These are phyloP conservation scores for Microctenopoma lineatum DNA, from an alignment of 2,797 vertebrate species.

Conservation along the genomic window DNA sequence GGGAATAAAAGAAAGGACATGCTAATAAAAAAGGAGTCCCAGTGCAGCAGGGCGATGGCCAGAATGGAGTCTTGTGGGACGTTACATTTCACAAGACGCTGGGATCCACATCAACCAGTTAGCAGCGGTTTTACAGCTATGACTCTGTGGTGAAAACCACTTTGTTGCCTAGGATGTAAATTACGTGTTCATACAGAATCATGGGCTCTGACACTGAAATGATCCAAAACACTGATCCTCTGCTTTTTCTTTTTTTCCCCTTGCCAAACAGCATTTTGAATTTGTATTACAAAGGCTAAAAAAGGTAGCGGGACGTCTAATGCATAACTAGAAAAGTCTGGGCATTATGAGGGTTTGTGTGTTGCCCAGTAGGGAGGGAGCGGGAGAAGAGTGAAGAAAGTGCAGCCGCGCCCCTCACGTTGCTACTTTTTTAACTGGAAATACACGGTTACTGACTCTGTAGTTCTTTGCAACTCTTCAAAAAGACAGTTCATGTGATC, in stretches of 20 bases:
- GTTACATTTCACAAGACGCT: conserved; percentile 74
- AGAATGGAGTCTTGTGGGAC: conserved; percentile 64
- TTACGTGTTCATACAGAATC: conserved; percentile 76
- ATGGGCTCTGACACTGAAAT: conserved; percentile 60
- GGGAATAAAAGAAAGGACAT: conserved; percentile 43
- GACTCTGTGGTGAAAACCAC: conserved; percentile 80
- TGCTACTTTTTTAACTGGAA: conserved; percentile 27
- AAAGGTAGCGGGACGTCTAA: conserved; percentile 43
- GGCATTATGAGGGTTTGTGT: conserved; percentile 30
- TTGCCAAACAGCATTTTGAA: conserved; percentile 50
- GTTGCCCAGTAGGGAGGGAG: conserved; percentile 35
- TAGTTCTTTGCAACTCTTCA: conserved; percentile 36
- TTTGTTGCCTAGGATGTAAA: conserved; percentile 81
- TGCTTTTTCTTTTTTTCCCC: conserved; percentile 31
- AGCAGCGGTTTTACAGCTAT: conserved; percentile 81
- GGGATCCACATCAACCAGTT: conserved; percentile 79
- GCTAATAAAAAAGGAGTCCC: conserved; percentile 63
- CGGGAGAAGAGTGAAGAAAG: conserved; percentile 28
- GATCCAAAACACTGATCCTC: conserved; percentile 62
- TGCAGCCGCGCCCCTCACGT: conserved; percentile 7
- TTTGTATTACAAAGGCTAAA: conserved; percentile 40
- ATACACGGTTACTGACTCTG: conserved; percentile 30
- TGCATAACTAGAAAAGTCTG: conserved; percentile 38
- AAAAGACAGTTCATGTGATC: conserved; percentile 41
- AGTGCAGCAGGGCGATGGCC: conserved; percentile 58